Evolutionary conservation across 1,140 invertebrate genomes (phyloP).

Genomic region (fruit fly (Drosophila melanogaster)): Release_6_plus_ISO1_MT NT_033777.3:13304001-13304500

Average conservation of each 20-base stretch:
- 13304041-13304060: constrained; percentile 14
- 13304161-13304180: constrained; percentile 90
- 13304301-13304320: constrained; percentile 79
- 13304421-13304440: constrained; percentile 58
- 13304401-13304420: constrained; percentile 71
- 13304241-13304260: constrained; percentile 86
- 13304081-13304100: constrained; percentile 48
- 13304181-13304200: constrained; percentile 88
- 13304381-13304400: constrained; percentile 47
- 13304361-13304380: constrained; percentile 70
- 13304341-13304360: constrained; percentile 38
- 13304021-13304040: constrained; percentile 10
- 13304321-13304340: constrained; percentile 62
- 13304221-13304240: constrained; percentile 87
- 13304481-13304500: constrained; percentile 46
- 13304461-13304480: constrained; percentile 57
- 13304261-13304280: constrained; percentile 88
- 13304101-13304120: constrained; percentile 50
- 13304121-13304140: constrained; percentile 86
- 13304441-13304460: constrained; percentile 59
- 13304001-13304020: constrained; percentile 30
- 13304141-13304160: constrained; percentile 88
- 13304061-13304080: constrained; percentile 9
- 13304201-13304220: constrained; percentile 88
- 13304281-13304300: constrained; percentile 68